Conservation (phyloP, 1,140 invertebrate genomes). For the Ostrea edulis region DNA sequence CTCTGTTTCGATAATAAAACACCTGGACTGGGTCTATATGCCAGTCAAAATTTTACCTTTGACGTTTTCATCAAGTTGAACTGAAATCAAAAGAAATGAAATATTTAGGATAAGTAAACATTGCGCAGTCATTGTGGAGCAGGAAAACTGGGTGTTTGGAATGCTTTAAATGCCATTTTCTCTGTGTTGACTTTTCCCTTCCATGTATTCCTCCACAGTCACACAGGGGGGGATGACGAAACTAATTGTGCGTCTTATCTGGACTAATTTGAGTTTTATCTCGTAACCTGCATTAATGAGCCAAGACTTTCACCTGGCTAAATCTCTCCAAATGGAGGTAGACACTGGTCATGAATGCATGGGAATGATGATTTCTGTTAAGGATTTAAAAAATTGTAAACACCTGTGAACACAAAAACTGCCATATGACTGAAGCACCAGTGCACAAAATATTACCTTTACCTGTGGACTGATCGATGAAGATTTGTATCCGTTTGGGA, state of each 20-base stretch:
- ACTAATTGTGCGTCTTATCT: slow-evolving; percentile 23
- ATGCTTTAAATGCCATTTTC: slow-evolving; percentile 30
- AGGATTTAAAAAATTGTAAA: not conserved
- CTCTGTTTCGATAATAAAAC: not conserved
- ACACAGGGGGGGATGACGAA: not conserved
- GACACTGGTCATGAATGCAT: not conserved
- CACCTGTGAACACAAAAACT: not conserved
- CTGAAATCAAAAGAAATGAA: slow-evolving; percentile 11
- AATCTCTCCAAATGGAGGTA: not conserved
- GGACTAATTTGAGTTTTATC: slow-evolving; percentile 20
- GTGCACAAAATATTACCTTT: not conserved
- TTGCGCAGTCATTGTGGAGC: not conserved
- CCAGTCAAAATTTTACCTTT: slow-evolving; percentile 30
- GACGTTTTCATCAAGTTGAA: not conserved
- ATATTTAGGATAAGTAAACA: slow-evolving; percentile 23
- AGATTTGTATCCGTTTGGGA: not conserved
- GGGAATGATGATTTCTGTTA: not conserved
- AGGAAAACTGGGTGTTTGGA: not conserved
- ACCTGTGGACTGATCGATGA: slow-evolving; percentile 17
- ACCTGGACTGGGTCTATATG: not conserved
- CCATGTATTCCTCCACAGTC: not conserved
- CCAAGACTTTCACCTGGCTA: not conserved
- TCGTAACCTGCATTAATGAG: slow-evolving; percentile 22
- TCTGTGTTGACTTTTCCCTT: slow-evolving; percentile 6
- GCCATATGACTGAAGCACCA: not conserved